Percentiles rank a stretch among this genome's conserved stretches.
These are phyloP conservation scores for Spisula subtruncata DNA, from an alignment of 2,888 invertebrate species.

Conservation along the genomic window DNA sequence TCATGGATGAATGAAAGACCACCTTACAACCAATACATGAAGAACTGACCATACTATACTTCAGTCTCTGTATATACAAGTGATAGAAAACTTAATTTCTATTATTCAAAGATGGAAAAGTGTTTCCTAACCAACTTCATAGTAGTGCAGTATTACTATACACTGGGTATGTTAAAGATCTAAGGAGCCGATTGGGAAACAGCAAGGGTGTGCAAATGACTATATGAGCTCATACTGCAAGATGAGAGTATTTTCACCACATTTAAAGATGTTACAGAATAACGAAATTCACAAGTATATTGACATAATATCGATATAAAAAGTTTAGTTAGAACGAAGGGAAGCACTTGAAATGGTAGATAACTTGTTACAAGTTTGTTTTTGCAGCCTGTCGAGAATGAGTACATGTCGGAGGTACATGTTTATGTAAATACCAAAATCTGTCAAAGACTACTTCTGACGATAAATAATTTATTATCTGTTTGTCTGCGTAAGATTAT, in stretches of 20 bases:
- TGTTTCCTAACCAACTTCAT: too few species aligned
- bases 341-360: not conserved
- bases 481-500: too few species aligned
- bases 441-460: not conserved
- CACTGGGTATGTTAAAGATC: too few species aligned
- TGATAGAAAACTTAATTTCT: too few species aligned
- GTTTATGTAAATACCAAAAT: not conserved
- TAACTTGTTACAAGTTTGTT: not conserved
- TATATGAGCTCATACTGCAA: not conserved
- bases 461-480: not conserved
- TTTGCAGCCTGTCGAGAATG: not conserved
- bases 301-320: conserved; percentile 1
- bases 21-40: too few species aligned
- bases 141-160: too few species aligned
- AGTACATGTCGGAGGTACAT: not conserved
- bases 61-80: too few species aligned
- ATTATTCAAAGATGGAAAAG: too few species aligned
- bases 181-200: too few species aligned
- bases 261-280: not conserved
- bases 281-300: conserved; percentile 6
- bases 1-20: too few species aligned
- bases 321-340: not conserved
- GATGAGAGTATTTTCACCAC: not conserved
- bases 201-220: too few species aligned
- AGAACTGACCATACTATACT: too few species aligned